Evolutionary conservation across 2,797 vertebrate species (phyloP), one percentile per base, ranked within the genome.

Genomic region (Platalea minor): DNA sequence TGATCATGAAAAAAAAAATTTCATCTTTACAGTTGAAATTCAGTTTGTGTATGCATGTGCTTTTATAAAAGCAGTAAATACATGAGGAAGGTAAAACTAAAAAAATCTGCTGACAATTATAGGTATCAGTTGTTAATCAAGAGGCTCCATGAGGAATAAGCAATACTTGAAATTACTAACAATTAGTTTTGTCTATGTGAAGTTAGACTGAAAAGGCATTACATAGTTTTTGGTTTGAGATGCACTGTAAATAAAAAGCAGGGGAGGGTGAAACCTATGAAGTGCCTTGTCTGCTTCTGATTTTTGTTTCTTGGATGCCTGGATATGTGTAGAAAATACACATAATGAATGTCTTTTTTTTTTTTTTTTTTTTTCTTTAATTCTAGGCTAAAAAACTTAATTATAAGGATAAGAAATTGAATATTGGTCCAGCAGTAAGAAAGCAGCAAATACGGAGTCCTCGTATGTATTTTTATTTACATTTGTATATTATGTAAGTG

Each of bases 361-460:
- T 95, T 93, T 70, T 95, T 93, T 35, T 35, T 35, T 35, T 35
- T 35, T 35, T 35, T 35, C 78, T 89, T 96, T 91, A 93, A 64
- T 95, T 98, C 85, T 91, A 97, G 99, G 97, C 95, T 87, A 98
- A 98, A 88, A 98, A 97, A 70, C 93, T 99, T 91, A 97, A 91
- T 94, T 98, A 98, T 89, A 98, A 98, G 89, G 98, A 98, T 96
- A 99, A 98, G 97, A 98, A 98, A 96, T 93, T 99, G 96, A 98
- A 98, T 96, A 98, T 99, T 89, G 98, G 98, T 91, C 98, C 98
- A 86, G 99, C 99, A 61, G 93, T 99, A 97, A 98, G 98, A 94
- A 99, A 98, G 91, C 98, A 97, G 56, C 98, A 98, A 96, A 80
- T 97, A 89, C 97, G 97, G 70, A 93, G 96, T 88, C 96, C 98